Conservation (phyloP, 2,888 invertebrate species). For the Himalopsyche japonica region DNA sequence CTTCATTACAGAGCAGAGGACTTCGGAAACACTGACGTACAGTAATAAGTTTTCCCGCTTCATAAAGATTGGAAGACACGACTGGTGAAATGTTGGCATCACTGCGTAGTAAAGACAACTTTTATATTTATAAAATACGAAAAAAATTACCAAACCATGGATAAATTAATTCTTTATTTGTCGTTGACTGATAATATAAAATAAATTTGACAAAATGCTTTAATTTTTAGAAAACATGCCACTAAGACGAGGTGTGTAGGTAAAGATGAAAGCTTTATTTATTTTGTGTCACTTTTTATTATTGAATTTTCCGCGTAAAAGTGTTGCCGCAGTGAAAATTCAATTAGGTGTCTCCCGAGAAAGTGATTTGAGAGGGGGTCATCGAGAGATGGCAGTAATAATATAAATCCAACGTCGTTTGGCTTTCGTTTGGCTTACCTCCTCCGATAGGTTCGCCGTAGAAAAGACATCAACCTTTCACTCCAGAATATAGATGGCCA, state of each 20-base stretch:
- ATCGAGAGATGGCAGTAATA: neutral
- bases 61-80: no score
- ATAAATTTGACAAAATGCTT: no score
- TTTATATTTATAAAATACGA: no score
- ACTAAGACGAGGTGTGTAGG: neutral
- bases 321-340: constrained; percentile 2
- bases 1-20: no score
- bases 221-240: neutral
- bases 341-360: neutral
- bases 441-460: neutral
- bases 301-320: neutral
- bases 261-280: neutral
- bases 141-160: no score
- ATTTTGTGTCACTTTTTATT: neutral
- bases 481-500: no score
- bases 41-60: no score
- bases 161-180: no score
- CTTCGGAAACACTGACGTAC: no score
- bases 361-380: neutral
- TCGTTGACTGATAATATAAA: no score
- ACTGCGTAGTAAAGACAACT: no score
- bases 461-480: neutral
- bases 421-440: neutral
- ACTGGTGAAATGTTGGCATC: no score
- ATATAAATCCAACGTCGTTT: neutral